Evolutionary conservation across 1,140 invertebrate genomes (phyloP), one percentile per base, ranked within the genome.

Genomic region (Zaprionus tsacasi): DNA sequence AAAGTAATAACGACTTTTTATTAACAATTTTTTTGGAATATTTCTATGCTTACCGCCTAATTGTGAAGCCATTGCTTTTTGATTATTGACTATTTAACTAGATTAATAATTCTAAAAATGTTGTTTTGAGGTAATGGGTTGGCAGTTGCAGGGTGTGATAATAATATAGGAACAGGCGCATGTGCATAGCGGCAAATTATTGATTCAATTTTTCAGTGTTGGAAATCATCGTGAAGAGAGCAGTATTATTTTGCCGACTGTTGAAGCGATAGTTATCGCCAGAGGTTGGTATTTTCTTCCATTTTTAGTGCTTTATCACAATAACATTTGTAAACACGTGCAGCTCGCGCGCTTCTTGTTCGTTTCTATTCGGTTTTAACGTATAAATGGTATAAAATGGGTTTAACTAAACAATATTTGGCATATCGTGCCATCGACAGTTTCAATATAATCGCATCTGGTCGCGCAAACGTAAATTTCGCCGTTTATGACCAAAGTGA

Each of bases 341-440:
- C 82, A 74, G 67, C 57, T 21, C 50, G 68, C 64, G 67, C 64
- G 33, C 64, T n/a, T 45, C 38, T 50, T 67, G 17, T 70, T 52
- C 48, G 63, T 33, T 74, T 72, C 30, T 38, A 59, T 63, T 25
- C 36, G n/a, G 52, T 43, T 50, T 35, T 36, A 15, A 15, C 40
- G 56, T 57, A 61, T 70, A 55, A 71, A 81, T 85, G 75, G 45
- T 75, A 50, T 73, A 77, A 50, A 60, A 99, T 99, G 98, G 98
- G 98, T 71, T 93, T 99, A 77, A 99, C 98, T 21, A 99, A 99
- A 92, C 97, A 99, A 93, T 99, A 99, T 95, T 94, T 99, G 63
- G 95, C 97, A 55, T 99, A 98, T 93, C 94, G 94, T 11, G 95
- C 96, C 12, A 95, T 95, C 57, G 95, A 96, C 38, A 96, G 95